Conservation (phyloP, 2,113 vertebrate species). For the Phaethon lepturus region DNA sequence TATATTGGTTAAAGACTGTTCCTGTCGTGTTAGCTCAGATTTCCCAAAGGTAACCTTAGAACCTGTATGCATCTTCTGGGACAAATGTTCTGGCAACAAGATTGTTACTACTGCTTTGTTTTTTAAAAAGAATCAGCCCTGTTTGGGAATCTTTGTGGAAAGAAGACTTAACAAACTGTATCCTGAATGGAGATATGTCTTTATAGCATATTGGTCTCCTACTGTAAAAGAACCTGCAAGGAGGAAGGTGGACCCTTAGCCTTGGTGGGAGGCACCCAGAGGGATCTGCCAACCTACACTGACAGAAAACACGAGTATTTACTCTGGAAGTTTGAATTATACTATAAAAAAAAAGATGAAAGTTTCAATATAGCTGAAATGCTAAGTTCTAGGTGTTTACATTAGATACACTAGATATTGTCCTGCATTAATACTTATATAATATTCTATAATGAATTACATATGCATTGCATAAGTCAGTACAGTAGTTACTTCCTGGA, state of each 20-base stretch:
- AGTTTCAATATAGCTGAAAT: background rate
- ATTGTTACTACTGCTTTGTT: background rate
- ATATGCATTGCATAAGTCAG: background rate
- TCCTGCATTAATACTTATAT: accelerated
- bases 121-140: background rate
- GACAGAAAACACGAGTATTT: background rate
- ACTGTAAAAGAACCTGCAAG: background rate
- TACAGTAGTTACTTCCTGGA: background rate
- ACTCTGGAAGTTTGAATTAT: background rate
- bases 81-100: background rate
- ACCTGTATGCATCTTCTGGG: background rate
- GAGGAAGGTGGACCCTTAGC: background rate
- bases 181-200: background rate
- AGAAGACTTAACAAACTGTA: background rate
- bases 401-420: background rate
- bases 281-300: background rate
- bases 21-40: background rate
- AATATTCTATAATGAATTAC: background rate
- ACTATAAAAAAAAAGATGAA: background rate
- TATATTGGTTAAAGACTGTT: background rate
- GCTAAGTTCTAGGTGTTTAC: background rate
- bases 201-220: background rate
- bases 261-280: background rate
- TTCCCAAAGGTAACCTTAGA: background rate
- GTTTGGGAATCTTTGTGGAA: background rate